phyloP scores from a whole-genome alignment of 1,140 invertebrate genomes.

The Zophobas atratus region DNA sequence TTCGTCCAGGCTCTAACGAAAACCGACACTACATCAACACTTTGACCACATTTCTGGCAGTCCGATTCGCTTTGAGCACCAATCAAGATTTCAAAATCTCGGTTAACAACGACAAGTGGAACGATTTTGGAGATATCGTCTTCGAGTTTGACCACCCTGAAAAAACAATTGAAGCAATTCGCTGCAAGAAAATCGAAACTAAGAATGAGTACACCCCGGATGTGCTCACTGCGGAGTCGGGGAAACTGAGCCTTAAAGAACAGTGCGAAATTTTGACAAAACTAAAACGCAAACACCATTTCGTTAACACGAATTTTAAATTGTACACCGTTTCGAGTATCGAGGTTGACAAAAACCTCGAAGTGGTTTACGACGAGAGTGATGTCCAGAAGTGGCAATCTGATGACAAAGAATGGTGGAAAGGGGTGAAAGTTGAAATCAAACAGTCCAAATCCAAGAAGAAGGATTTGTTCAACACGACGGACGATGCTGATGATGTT shows the following conservation, averaged over 20 bases:
- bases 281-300: neutral
- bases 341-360: neutral
- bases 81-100: conserved; percentile 15
- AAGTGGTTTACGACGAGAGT: neutral
- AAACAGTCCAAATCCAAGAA: neutral
- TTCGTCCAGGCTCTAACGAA: neutral
- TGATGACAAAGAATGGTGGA: neutral
- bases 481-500: neutral
- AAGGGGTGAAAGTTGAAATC: neutral
- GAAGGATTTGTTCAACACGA: neutral
- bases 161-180: neutral
- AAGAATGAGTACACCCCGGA: neutral
- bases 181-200: neutral
- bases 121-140: conserved; percentile 8
- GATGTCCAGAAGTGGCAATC: neutral
- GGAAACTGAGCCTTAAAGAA: neutral
- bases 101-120: neutral
- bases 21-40: neutral
- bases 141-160: neutral
- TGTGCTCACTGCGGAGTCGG: neutral
- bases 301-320: neutral
- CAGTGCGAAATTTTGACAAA: neutral
- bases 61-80: neutral
- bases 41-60: neutral
- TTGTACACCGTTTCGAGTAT: neutral